Base-by-base conservation (phyloP, 2,888 invertebrate genomes). In the Meandrusa payeni region DNA sequence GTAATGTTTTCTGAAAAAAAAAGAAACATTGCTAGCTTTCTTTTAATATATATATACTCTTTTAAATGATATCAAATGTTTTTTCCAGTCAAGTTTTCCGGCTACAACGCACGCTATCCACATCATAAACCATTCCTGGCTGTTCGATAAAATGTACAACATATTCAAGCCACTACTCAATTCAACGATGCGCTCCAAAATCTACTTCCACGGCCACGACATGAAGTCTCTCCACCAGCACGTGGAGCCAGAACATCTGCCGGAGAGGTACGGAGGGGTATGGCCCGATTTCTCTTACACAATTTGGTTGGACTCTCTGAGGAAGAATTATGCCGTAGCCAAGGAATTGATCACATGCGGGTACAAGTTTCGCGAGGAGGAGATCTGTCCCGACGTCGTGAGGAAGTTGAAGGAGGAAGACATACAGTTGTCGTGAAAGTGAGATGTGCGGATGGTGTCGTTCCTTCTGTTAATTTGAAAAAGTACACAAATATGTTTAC, bases 91-190 rank as follows among this genome's bases (percentile, higher is more conserved):
- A 0, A 90, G 93, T 39, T 93, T 93, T 68, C 95, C 95, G 0
- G 89, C 94, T 61, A 91, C 90, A 36, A 93, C 93, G 0, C 82
- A 93, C 51, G 92, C 94, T 0, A 90, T 95, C 41, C 95, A 95
- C 74, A 89, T 95, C 36, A 89, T 95, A 20, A 92, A 94, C 69
- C 93, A 95, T 65, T 93, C 94, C 0, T 95, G 95, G 94, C 75
- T 94, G 3, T 95, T 95, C 66, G 94, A 94, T 69, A 91, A 93
- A 50, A 91, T 93, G 36, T 94, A 92, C 70, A 91, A 90, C 51
- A 90, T 95, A 9, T 95, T 95, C 73, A 94, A 93, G 58, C 95
- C 95, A 0, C 82, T 95, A 12, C 76, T 95, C 12, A 92, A 91
- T 61, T 75, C 90, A 1, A 67, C 86, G 17, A 95, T 94, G 94